Conservation (phyloP, 2,888 invertebrate species). For the Dermolepida albohirtum region DNA sequence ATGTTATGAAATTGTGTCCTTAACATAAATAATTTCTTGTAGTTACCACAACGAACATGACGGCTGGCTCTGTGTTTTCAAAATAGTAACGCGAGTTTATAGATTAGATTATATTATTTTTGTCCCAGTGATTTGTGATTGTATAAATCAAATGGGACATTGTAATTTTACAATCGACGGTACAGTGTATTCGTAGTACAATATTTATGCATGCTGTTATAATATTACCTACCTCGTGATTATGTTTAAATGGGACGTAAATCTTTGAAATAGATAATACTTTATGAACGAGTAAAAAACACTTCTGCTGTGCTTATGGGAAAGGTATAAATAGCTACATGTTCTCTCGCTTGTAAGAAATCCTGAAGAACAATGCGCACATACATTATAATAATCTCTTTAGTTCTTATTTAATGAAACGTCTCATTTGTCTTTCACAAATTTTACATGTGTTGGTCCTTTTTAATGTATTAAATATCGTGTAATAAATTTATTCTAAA, state of each 20-base stretch:
- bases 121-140: constrained; percentile 23
- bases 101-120: constrained; percentile 20
- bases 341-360: too few relatives aligned
- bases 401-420: too few relatives aligned
- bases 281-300: too few relatives aligned
- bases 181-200: not conserved
- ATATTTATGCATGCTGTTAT: constrained; percentile 5
- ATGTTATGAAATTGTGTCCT: constrained; percentile 33
- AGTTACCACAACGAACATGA: constrained; percentile 28
- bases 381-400: too few relatives aligned
- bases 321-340: too few relatives aligned
- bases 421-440: too few relatives aligned
- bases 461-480: too few relatives aligned
- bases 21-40: constrained; percentile 29
- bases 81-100: constrained; percentile 10
- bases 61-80: constrained; percentile 6
- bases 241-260: constrained; percentile 22
- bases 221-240: constrained; percentile 7
- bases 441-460: too few relatives aligned
- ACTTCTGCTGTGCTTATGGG: too few relatives aligned
- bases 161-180: constrained; percentile 26
- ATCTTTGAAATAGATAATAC: constrained; percentile 10
- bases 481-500: too few relatives aligned
- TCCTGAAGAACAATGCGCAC: too few relatives aligned
- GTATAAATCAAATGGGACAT: constrained; percentile 20